These are phyloP conservation scores for Plecotus auritus DNA, from an alignment of 2,113 vertebrate genomes.

Conservation along the genomic window DNA sequence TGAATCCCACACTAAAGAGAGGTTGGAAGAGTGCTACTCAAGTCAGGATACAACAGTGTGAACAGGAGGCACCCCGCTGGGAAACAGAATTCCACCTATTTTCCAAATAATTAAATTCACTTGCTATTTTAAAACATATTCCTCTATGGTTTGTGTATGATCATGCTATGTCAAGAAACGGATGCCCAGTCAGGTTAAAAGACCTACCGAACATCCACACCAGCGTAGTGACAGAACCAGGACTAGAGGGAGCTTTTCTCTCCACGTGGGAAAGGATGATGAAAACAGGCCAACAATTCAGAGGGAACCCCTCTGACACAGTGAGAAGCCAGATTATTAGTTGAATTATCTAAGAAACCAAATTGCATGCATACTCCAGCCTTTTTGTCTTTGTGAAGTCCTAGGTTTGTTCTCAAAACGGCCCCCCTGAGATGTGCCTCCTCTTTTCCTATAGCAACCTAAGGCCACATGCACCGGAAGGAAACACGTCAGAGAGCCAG, in stretches of 20 bases:
- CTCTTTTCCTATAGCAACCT: background rate
- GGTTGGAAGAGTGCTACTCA: background rate
- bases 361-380: background rate
- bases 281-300: background rate
- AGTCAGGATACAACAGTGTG: background rate
- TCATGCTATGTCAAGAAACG: background rate
- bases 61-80: background rate
- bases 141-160: background rate
- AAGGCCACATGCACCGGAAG: background rate
- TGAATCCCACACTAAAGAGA: background rate
- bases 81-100: background rate
- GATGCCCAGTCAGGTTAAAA: background rate
- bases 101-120: background rate
- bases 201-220: background rate
- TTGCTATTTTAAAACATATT: background rate
- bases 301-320: background rate
- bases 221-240: background rate
- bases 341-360: background rate
- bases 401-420: background rate
- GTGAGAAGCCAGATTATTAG: background rate
- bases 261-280: background rate
- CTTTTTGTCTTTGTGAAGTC: background rate
- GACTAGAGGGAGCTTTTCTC: background rate
- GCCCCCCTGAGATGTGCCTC: background rate
- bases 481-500: background rate